Conservation (phyloP, 2,888 invertebrate species). For the Amphipoea lucens region DNA sequence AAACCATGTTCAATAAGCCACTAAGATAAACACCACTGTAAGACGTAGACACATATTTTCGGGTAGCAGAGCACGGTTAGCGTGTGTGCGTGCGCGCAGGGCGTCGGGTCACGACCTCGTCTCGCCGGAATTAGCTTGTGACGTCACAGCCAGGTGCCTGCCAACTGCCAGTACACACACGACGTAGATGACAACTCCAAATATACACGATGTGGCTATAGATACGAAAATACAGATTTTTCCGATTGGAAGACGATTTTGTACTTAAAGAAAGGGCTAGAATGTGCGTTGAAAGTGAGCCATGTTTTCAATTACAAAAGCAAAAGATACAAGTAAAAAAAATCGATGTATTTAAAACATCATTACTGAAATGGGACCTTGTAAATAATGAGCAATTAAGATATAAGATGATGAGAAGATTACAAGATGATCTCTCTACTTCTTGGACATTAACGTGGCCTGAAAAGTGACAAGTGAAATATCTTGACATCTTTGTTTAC, state of each 20-base stretch:
- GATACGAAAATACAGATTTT: slow-evolving; percentile 29
- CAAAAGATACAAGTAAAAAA: background rate
- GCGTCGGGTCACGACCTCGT: slow-evolving; percentile 88
- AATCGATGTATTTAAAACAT: too few relatives aligned
- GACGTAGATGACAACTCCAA: slow-evolving; percentile 71
- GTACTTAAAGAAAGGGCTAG: background rate
- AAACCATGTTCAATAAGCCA: slow-evolving; percentile 25
- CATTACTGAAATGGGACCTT: background rate
- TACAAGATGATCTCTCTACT: background rate
- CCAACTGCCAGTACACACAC: slow-evolving; percentile 75
- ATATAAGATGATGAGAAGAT: too few relatives aligned
- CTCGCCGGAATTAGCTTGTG: slow-evolving; percentile 83
- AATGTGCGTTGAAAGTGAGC: background rate
- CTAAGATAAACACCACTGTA: slow-evolving; percentile 26
- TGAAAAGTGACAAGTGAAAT: slow-evolving; percentile 1
- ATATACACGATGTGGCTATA: slow-evolving; percentile 51
- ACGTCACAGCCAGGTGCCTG: slow-evolving; percentile 80
- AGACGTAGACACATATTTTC: slow-evolving; percentile 45
- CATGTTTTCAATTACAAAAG: background rate
- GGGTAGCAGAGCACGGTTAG: slow-evolving; percentile 46
- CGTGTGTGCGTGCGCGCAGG: slow-evolving; percentile 75
- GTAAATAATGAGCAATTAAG: background rate
- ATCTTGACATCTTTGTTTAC: background rate
- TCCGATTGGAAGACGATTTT: slow-evolving; percentile 19
- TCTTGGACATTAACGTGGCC: background rate